Evolutionary conservation across 2,797 vertebrate species (phyloP).

Genomic region (Hoplostethus atlanticus): DNA sequence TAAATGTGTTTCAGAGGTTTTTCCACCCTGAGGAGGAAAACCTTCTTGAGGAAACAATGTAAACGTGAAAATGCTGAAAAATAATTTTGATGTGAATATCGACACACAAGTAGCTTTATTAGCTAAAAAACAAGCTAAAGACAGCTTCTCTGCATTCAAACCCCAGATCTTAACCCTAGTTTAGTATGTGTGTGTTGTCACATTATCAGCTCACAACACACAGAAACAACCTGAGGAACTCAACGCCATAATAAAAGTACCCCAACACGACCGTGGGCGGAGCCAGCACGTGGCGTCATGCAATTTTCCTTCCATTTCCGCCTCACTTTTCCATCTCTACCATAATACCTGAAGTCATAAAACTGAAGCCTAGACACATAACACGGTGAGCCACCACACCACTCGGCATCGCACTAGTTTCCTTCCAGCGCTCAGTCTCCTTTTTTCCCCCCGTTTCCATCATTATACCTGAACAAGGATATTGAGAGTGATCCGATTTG

Average conservation of each 20-base stretch:
- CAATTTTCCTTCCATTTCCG: neutral
- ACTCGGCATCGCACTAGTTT: neutral
- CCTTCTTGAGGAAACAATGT: too few species aligned
- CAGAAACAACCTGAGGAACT: slow-evolving; percentile 3
- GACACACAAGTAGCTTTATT: too few species aligned
- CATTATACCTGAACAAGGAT: slow-evolving; percentile 35
- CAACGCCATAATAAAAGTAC: neutral
- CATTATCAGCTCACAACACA: slow-evolving; percentile 29
- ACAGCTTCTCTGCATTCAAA: too few species aligned
- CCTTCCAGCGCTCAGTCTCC: slow-evolving; percentile 16
- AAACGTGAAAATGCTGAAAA: too few species aligned
- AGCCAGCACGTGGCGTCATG: neutral
- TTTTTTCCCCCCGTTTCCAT: slow-evolving; percentile 33
- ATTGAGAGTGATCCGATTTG: slow-evolving; percentile 60
- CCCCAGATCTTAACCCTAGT: too few species aligned
- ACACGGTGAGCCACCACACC: neutral
- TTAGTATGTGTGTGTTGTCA: slow-evolving; percentile 1
- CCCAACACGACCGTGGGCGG: too few species aligned
- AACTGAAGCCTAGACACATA: neutral
- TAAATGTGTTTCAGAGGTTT: too few species aligned
- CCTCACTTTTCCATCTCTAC: slow-evolving; percentile 4
- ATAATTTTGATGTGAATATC: too few species aligned
- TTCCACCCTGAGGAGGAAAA: too few species aligned
- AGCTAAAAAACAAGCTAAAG: too few species aligned
- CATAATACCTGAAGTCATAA: slow-evolving; percentile 4